Conservation (phyloP, 2,888 invertebrate species). For the Scaptomyza cyrtandrae region DNA sequence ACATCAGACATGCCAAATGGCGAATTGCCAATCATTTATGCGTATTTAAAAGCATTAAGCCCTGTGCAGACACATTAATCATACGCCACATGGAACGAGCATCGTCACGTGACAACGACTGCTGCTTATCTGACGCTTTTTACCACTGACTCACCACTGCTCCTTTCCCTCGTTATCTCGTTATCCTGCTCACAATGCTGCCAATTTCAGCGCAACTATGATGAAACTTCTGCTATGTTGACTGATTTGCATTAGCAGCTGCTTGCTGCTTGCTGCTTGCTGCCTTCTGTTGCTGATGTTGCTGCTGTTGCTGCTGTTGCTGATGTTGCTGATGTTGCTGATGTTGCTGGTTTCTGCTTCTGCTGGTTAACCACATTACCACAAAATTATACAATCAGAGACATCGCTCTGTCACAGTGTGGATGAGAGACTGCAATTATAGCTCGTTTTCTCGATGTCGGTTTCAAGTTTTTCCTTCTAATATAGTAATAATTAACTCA, state of each 20-base stretch:
- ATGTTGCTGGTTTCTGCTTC: conserved; percentile 13
- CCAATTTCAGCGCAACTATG: conserved; percentile 7
- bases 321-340: background rate
- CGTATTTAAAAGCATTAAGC: conserved; percentile 60
- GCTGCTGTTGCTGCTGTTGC: background rate
- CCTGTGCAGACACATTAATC: conserved; percentile 59
- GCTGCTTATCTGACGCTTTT: conserved; percentile 42
- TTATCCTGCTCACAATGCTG: background rate
- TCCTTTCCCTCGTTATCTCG: background rate
- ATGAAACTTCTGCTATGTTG: conserved; percentile 40
- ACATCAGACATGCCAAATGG: conserved; percentile 15
- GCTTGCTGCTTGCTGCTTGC: conserved; percentile 16
- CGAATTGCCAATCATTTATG: conserved; percentile 54
- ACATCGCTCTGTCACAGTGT: conserved; percentile 6
- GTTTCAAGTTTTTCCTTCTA: background rate
- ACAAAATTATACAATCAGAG: conserved; percentile 51
- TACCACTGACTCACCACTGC: background rate
- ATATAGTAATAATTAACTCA: background rate
- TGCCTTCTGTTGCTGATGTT: background rate
- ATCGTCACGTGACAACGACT: conserved; percentile 23
- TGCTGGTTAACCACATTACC: conserved; percentile 15
- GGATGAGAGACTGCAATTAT: conserved; percentile 15
- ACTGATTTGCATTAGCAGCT: conserved; percentile 45
- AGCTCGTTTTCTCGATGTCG: background rate
- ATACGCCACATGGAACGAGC: conserved; percentile 54